Evolutionary conservation across 2,113 vertebrate genomes (phyloP), one percentile per base, ranked within the genome.

Genomic region (Rhegmatorhina hoffmannsi): DNA sequence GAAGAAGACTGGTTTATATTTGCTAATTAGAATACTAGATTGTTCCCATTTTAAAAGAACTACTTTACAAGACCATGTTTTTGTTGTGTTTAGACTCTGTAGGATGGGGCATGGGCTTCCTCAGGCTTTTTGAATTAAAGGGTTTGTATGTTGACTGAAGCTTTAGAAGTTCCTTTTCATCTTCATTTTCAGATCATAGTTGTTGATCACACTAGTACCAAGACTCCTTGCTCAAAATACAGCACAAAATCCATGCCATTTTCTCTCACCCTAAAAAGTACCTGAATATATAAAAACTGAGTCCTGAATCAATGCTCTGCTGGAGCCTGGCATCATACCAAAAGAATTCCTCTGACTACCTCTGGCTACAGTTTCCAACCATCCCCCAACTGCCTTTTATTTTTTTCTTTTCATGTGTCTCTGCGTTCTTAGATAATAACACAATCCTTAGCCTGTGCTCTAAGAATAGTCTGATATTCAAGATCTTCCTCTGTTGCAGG

Each of bases 371-470:
- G 23, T 29, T 91, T 87, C 50, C 53, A 83, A 2, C 24, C 6
- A 2, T 1, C 11, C 11, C 1, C 9, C 6, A 1, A 4, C 2
- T 0, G 1, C 12, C 4, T 16, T 46, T 82, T 16, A 26, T n/a
- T 40, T 38, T 40, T 20, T 11, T 9, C 4, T 38, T 56, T 43
- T 17, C 4, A 5, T 11, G 10, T 40, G 11, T 53, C 7, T 78
- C 52, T 86, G 15, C 28, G 77, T 80, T 89, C 91, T 81, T 50
- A 53, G 67, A 44, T 31, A 73, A 44, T 38, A 72, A n/a, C 52
- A 56, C 21, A 55, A 43, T 17, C 11, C 12, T 43, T 67, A 76
- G 29, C 26, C 24, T 78, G 34, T 0, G 2, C 46, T 90, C 49
- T 62, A 58, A 63, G 40, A 73, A 26, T 34, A 77, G 43, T 80